Base-by-base conservation (phyloP, 2,888 invertebrate genomes). In the Sipha maydis region DNA sequence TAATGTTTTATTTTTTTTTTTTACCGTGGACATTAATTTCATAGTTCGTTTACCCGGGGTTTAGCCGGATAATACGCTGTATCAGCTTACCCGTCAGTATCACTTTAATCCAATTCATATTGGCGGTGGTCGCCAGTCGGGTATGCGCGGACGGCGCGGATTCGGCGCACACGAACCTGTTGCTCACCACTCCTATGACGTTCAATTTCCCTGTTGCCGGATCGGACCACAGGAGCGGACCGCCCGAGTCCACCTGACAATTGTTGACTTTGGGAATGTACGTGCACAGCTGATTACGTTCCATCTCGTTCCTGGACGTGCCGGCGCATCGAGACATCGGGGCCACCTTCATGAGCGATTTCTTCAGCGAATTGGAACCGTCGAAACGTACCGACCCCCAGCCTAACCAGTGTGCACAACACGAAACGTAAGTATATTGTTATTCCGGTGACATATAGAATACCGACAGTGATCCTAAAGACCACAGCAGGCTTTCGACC, bases 221-320 rank as follows among this genome's bases (percentile, higher is more conserved):
- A 90, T 94, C 94, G 83, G 92, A 91, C 92, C 93, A 94, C 1
- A 94, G 90, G 0, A 93, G 89, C 0, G 95, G 94, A 0, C 95
- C 94, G 4, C 95, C 95, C 9, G 94, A 93, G 90, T 94, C 93
- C 89, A 91, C 91, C 91, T 92, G 90, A 88, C 88, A 88, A 5
- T 82, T 41, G 38, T 76, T 80, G 41, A 61, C 41, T 48, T 67
- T 88, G 8, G 28, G 31, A 1, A 48, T 31, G 21, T 75, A 21
- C 17, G 88, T 82, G 82, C 88, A 88, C 73, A 88, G 11, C 41
- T 48, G 75, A 41, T 80, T 31, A n/a, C 31, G 41, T 21, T 67
- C 69, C 17, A 69, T 77, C 31, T 85, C 85, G 48, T 69, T 77
- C 21, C 31, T 69, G 41, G 69, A 48, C 17, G 25, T 41, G 11